Evolutionary conservation across 2,113 vertebrate genomes (phyloP).

Genomic region (Sinocyclocheilus maitianheensis): DNA sequence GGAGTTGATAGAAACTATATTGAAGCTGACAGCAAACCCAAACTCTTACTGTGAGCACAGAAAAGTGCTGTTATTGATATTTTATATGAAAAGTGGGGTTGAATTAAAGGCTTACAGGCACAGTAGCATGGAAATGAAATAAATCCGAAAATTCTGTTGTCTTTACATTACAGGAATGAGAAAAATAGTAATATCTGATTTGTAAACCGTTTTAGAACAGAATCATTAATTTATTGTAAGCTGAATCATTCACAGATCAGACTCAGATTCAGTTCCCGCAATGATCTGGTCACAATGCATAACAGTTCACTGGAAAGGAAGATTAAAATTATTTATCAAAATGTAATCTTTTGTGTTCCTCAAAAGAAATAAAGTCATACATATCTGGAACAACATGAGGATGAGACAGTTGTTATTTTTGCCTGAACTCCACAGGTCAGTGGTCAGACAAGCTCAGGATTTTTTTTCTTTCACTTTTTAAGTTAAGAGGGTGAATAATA

Average conservation of each 20-base stretch:
- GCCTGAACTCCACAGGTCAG: not conserved
- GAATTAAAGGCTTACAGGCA: not conserved
- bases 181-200: not conserved
- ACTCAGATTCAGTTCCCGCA: not conserved
- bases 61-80: not conserved
- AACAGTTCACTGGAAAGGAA: not conserved
- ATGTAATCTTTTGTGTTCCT: not conserved
- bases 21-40: not conserved
- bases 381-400: not conserved
- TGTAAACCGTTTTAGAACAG: not conserved
- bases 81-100: not conserved
- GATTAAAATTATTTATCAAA: not conserved
- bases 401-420: not conserved
- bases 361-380: not conserved
- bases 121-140: not conserved
- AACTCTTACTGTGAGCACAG: not conserved
- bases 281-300: not conserved
- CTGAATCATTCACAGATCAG: not conserved
- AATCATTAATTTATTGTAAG: not conserved
- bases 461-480: not conserved
- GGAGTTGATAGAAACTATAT: not conserved
- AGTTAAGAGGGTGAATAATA: not conserved
- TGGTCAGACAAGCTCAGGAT: not conserved
- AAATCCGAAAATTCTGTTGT: not conserved
- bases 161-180: not conserved